Evolutionary conservation across 2,888 invertebrate genomes (phyloP).

Genomic region (Folsomia manolachei): DNA sequence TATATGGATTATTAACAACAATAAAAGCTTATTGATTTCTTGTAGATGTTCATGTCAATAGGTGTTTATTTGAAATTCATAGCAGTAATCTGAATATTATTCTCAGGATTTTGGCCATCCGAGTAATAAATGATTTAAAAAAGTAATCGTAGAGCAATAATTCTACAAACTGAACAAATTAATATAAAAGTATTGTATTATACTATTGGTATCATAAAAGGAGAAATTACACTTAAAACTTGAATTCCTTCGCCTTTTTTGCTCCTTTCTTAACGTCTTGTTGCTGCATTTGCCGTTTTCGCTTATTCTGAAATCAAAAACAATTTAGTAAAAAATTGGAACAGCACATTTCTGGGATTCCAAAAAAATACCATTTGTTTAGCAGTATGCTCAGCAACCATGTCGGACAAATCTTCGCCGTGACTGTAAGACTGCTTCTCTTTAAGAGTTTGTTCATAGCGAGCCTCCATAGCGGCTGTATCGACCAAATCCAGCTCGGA

Average conservation of each 20-base stretch:
- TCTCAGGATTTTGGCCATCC: too few relatives aligned
- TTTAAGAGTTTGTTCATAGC: conserved; percentile 93
- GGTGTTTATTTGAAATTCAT: too few relatives aligned
- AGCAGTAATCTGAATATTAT: too few relatives aligned
- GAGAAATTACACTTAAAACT: conserved; percentile 68
- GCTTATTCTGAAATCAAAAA: conserved; percentile 70
- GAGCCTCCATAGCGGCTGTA: conserved; percentile 89
- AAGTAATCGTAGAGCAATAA: too few relatives aligned
- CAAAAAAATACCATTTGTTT: conserved; percentile 73
- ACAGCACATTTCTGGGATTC: not conserved
- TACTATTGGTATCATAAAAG: too few relatives aligned
- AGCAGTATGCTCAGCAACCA: conserved; percentile 97
- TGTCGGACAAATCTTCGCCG: conserved; percentile 94
- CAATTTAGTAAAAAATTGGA: too few relatives aligned
- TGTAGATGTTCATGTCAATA: too few relatives aligned
- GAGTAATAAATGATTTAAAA: too few relatives aligned
- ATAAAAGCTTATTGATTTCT: not conserved
- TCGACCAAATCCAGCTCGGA: conserved; percentile 91
- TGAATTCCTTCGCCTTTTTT: conserved; percentile 98
- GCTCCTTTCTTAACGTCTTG: conserved; percentile 76
- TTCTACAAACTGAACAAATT: too few relatives aligned
- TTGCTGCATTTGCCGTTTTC: conserved; percentile 80
- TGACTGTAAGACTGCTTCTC: conserved; percentile 85
- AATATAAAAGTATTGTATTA: too few relatives aligned
- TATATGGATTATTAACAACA: conserved; percentile 9